Evolutionary conservation across 2,888 invertebrate species (phyloP).

Genomic region (Spialia ferax): DNA sequence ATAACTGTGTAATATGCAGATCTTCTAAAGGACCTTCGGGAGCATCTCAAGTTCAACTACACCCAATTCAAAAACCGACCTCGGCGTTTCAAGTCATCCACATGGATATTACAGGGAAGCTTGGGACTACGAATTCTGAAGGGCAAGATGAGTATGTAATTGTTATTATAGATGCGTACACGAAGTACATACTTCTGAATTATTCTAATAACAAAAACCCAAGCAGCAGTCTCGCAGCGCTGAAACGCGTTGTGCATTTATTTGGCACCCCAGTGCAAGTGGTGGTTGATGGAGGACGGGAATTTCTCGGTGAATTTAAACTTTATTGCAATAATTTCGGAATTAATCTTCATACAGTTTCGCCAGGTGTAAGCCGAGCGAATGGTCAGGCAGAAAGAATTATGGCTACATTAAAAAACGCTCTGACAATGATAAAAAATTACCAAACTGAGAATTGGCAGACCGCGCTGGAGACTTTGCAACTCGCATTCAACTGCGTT

Average conservation of each 20-base stretch:
- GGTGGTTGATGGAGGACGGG: slow-evolving; percentile 41
- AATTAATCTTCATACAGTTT: slow-evolving; percentile 40
- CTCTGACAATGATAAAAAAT: slow-evolving; percentile 43
- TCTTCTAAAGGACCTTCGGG: slow-evolving; percentile 45
- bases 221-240: background rate
- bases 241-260: slow-evolving; percentile 24
- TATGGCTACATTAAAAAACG: slow-evolving; percentile 44
- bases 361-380: slow-evolving; percentile 44
- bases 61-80: slow-evolving; percentile 34
- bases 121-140: slow-evolving; percentile 37
- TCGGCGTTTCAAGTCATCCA: too few species aligned
- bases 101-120: slow-evolving; percentile 38
- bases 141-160: slow-evolving; percentile 43
- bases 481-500: slow-evolving; percentile 43
- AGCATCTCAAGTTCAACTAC: slow-evolving; percentile 42
- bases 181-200: slow-evolving; percentile 20
- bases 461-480: slow-evolving; percentile 44
- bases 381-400: slow-evolving; percentile 47
- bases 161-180: slow-evolving; percentile 45
- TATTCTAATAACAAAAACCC: slow-evolving; percentile 22
- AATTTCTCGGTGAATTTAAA: slow-evolving; percentile 28
- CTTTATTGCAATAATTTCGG: slow-evolving; percentile 37
- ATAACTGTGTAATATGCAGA: slow-evolving; percentile 43
- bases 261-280: slow-evolving; percentile 42
- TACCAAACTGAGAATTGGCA: slow-evolving; percentile 41